Conservation (phyloP, 1,140 invertebrate genomes). For the Lasioglossum baleicum region DNA sequence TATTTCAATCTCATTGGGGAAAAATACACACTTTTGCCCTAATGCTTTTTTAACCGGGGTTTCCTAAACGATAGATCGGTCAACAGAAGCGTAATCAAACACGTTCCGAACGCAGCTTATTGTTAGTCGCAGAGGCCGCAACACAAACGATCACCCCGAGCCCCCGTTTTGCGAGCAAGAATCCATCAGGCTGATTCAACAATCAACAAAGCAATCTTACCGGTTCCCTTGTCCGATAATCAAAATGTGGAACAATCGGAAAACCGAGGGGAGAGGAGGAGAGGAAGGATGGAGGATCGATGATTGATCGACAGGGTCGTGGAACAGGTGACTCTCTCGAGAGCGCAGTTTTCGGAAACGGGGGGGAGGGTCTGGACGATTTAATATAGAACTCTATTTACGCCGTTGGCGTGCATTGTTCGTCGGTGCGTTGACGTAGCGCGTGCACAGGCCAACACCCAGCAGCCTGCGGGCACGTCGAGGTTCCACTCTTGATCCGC, state of each 20-base stretch:
- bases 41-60: too few relatives aligned
- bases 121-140: not conserved
- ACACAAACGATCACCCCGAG: not conserved
- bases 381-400: conserved; percentile 37
- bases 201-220: not conserved
- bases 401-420: not conserved
- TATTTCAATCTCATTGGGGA: too few relatives aligned
- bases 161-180: not conserved
- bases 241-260: not conserved
- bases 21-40: too few relatives aligned
- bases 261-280: not conserved
- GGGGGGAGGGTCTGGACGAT: not conserved
- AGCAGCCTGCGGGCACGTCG: not conserved
- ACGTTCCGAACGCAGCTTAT: not conserved
- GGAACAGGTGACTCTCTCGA: conserved; percentile 2
- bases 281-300: not conserved
- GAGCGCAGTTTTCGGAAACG: conserved; percentile 11
- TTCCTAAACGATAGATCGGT: not conserved
- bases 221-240: not conserved
- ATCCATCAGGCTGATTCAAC: not conserved
- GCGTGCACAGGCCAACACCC: not conserved
- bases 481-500: not conserved
- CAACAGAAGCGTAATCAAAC: too few relatives aligned
- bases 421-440: not conserved
- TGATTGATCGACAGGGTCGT: not conserved